phyloP scores from a whole-genome alignment of 2,888 invertebrate species.

The Anagyrus pseudococci region DNA sequence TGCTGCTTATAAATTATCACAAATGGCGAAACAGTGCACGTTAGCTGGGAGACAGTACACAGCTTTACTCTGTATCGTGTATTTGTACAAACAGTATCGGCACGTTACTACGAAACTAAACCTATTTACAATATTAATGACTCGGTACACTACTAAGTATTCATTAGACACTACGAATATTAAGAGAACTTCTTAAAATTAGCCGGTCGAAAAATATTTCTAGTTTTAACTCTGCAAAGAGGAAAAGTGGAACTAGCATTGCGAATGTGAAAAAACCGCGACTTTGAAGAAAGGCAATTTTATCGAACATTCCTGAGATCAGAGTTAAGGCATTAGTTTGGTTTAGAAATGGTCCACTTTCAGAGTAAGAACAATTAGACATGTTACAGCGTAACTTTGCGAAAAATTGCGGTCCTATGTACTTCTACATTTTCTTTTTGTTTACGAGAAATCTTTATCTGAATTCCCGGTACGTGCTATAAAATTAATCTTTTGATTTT shows the following conservation, averaged over 20 bases:
- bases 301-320: conserved; percentile 39
- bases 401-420: no score
- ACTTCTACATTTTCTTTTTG: not conserved
- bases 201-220: not conserved
- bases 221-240: conserved; percentile 3
- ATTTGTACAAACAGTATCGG: conserved; percentile 13
- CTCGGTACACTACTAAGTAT: conserved; percentile 20
- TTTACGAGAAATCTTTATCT: not conserved
- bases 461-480: no score
- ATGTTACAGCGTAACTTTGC: no score
- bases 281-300: conserved; percentile 30
- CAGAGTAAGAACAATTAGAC: no score
- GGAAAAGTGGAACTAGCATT: conserved; percentile 19
- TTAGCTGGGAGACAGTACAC: conserved; percentile 4
- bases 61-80: not conserved
- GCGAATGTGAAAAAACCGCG: conserved; percentile 23
- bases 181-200: conserved; percentile 12
- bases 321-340: conserved; percentile 38
- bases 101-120: conserved; percentile 1
- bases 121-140: conserved; percentile 24
- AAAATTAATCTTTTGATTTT: no score
- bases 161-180: conserved; percentile 14
- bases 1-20: conserved; percentile 29
- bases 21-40: conserved; percentile 20
- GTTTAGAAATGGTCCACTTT: conserved; percentile 26